These are phyloP conservation scores for Gambusia yucatana DNA, from an alignment of 2,797 vertebrate species.

Conservation along the genomic window DNA sequence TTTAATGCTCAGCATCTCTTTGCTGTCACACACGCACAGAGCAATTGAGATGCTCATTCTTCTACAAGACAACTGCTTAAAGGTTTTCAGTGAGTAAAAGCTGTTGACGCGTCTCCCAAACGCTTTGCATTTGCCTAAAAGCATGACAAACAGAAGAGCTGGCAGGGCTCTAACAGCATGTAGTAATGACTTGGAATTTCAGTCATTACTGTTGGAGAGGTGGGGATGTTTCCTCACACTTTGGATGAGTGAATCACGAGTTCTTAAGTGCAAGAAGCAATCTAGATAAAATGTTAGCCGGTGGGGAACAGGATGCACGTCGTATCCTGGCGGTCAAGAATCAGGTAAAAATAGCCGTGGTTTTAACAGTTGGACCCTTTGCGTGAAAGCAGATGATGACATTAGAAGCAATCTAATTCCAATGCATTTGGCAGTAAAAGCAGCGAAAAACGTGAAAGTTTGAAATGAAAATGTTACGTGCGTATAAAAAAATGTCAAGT, in stretches of 20 bases:
- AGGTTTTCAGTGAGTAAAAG: slow-evolving; percentile 23
- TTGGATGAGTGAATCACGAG: neutral
- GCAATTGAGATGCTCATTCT: slow-evolving; percentile 16
- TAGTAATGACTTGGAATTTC: slow-evolving; percentile 3
- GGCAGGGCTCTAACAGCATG: neutral
- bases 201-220: neutral
- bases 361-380: neutral
- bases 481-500: neutral
- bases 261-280: slow-evolving; percentile 8
- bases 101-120: neutral
- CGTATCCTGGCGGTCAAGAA: slow-evolving; percentile 9
- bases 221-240: neutral
- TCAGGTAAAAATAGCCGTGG: slow-evolving; percentile 25
- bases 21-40: neutral
- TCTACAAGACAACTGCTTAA: slow-evolving; percentile 2
- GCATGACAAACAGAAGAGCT: slow-evolving; percentile 8
- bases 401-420: slow-evolving; percentile 45
- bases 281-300: slow-evolving; percentile 11
- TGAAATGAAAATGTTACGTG: slow-evolving; percentile 22
- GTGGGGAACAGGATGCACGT: neutral
- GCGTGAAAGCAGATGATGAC: slow-evolving; percentile 36
- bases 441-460: slow-evolving; percentile 18
- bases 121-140: slow-evolving; percentile 5
- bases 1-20: slow-evolving; percentile 22
- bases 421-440: slow-evolving; percentile 15